Base-by-base conservation (phyloP, 1,140 invertebrate genomes). In the Leptinotarsa texana region DNA sequence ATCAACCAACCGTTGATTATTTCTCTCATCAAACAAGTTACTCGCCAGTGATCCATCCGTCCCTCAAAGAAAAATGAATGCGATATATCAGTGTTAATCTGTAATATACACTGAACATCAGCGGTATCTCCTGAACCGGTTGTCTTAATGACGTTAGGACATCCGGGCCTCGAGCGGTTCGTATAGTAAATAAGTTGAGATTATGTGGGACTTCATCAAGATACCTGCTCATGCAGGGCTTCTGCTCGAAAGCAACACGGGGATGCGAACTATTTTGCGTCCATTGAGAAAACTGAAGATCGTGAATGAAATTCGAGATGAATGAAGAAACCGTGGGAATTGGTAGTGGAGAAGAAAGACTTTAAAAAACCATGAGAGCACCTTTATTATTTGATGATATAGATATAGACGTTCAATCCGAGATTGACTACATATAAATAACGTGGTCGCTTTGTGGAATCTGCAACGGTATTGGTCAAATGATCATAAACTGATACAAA, bases 101-200 rank as follows among this genome's bases (percentile, higher is more conserved):
- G 65, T 67, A 42, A 67, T 67, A 33, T 67, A 67, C 27, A 67
- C 42, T 42, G n/a, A 17, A 67, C 42, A 13, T 63, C 63, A 67
- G 65, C 22, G 65, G 27, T 67, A 57, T 57, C 65, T 67, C 18
- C 18, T 42, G 15, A 67, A 67, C 65, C 65, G 65, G 65, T 67
- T 42, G 65, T 27, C 65, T 24, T 67, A 67, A 67, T 67, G 24
- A 67, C 15, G 65, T 67, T 67, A 67, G 65, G 65, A 67, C 65
- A 67, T 67, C 65, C 65, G 65, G 24, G 65, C 65, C 65, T 27
- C 65, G 3, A 1, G 65, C 65, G 65, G 42, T 67, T 42, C 3
- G 65, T 33, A 67, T 67, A 57, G 51, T 57, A 57, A 57, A 57
- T 57, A 57, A 57, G 51, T 17, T 8, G 51, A 57, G 51, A 57